Percentiles rank a stretch among this genome's conserved stretches.
phyloP scores from a whole-genome alignment of 30 jellyfish, hydroid and myxozoan species.

The Hydractinia echinata region DNA sequence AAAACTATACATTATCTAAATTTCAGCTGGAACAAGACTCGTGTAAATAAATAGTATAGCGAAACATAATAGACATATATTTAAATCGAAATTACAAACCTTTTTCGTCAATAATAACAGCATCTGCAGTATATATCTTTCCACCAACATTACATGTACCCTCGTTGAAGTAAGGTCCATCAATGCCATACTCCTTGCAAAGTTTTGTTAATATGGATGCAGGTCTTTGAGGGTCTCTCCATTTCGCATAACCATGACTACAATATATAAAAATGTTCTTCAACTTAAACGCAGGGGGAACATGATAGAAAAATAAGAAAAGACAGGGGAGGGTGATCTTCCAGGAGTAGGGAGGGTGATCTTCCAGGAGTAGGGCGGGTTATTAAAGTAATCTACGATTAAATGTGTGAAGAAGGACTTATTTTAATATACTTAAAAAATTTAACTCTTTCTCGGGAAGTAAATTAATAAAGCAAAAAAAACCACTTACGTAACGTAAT shows the following conservation, averaged over 20 bases:
- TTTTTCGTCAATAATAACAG: constrained; percentile 60
- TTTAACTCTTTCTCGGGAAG: too few species aligned
- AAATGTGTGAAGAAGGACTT: too few species aligned
- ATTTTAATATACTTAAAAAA: too few species aligned
- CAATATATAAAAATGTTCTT: neutral
- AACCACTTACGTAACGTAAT: constrained; percentile 63
- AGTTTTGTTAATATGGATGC: constrained; percentile 73
- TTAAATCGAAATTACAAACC: constrained; percentile 32
- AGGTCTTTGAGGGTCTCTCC: constrained; percentile 98
- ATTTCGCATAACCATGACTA: constrained; percentile 88
- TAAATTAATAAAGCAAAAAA: neutral
- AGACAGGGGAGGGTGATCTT: too few species aligned
- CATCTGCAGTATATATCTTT: constrained; percentile 38
- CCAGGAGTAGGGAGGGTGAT: too few species aligned
- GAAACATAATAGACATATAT: too few species aligned
- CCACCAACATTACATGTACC: constrained; percentile 67
- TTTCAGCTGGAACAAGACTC: too few species aligned
- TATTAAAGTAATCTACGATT: too few species aligned
- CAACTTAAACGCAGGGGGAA: too few species aligned
- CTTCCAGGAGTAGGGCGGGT: too few species aligned
- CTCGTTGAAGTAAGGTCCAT: constrained; percentile 64
- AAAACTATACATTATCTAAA: neutral
- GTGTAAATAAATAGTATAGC: too few species aligned
- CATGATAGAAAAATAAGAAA: too few species aligned
- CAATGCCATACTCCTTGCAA: constrained; percentile 78